Evolutionary conservation across 2,888 invertebrate species (phyloP), one percentile per base, ranked within the genome.

Genomic region (Heliconius sara): DNA sequence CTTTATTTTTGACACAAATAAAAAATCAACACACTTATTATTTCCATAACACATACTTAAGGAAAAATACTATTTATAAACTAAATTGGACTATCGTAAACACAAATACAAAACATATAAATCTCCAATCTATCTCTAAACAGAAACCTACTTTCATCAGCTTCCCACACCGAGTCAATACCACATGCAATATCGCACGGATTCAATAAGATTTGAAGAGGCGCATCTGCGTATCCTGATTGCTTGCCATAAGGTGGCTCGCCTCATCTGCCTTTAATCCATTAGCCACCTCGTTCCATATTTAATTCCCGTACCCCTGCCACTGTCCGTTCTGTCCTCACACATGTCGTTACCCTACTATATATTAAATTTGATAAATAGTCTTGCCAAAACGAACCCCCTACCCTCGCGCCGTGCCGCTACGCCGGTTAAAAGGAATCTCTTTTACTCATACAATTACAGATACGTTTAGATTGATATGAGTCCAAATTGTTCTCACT

Each of bases 311-410:
- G 82, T 82, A 88, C 88, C 88, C 86, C 88, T 88, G 89, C 91
- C 89, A 89, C 89, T 91, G 94, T 91, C 92, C 91, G 39, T 39
- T 34, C 91, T 92, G 88, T 86, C 85, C 86, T 89, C 92, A 92
- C 95, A 95, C 94, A 94, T 94, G 94, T 93, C 94, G 91, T 90
- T 91, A 88, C 91, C 92, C 92, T 89, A 85, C 85, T 88, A 89
- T 92, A 91, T 91, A 94, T 93, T 93, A 93, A 94, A 94, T 95
- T 95, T 95, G 95, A 95, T 95, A 95, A 94, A 95, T 95, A 91
- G 94, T 91, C 90, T 89, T 91, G 93, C 91, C 93, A 91, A 95
- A 94, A 95, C 94, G 94, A 89, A 94, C 94, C 94, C 93, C 94
- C 93, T 94, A 94, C 95, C 95, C 95, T 94, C 94, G 10, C 39